Percentiles rank a stretch among this genome's conserved stretches.
These are phyloP conservation scores for Mobula hypostoma DNA, from an alignment of 2,113 vertebrate species.

Conservation along the genomic window DNA sequence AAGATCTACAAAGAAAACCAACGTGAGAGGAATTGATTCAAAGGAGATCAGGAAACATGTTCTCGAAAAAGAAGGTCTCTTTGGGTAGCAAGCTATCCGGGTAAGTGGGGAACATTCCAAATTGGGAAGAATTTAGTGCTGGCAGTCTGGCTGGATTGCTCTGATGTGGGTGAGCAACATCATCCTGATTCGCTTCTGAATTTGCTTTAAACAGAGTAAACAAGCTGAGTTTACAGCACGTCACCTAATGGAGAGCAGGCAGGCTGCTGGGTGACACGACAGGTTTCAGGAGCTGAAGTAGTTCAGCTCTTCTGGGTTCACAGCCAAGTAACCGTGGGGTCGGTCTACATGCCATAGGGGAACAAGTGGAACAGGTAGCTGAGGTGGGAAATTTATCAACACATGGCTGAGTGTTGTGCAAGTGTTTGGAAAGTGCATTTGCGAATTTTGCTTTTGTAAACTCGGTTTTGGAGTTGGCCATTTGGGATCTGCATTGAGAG, in stretches of 20 bases:
- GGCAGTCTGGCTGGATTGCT: background rate
- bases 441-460: background rate
- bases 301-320: background rate
- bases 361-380: background rate
- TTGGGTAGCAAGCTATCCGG: background rate
- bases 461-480: too few species aligned
- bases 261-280: background rate
- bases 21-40: background rate
- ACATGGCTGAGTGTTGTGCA: background rate
- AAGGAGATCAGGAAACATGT: background rate
- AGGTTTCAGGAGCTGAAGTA: background rate
- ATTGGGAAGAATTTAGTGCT: background rate
- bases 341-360: rapidly evolving
- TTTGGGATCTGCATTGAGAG: background rate
- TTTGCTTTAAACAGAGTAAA: background rate
- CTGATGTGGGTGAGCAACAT: background rate
- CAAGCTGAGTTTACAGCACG: background rate
- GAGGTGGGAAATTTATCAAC: background rate
- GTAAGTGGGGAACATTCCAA: background rate
- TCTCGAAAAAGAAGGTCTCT: background rate
- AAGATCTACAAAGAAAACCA: background rate
- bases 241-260: background rate
- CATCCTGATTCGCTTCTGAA: background rate
- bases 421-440: background rate
- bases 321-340: too few species aligned